phyloP scores from a whole-genome alignment of 2,797 vertebrate species.

The Ambastaia sidthimunki region DNA sequence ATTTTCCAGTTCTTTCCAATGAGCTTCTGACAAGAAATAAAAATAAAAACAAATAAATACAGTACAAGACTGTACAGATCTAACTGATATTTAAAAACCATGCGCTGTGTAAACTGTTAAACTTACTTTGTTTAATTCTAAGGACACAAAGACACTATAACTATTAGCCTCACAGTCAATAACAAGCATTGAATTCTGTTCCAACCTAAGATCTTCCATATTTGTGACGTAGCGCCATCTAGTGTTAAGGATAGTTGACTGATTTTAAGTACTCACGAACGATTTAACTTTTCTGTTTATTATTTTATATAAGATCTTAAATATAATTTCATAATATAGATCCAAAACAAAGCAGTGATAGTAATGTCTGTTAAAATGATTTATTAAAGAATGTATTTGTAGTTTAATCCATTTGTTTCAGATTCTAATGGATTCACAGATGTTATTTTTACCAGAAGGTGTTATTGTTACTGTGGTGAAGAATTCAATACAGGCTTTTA shows the following conservation, averaged over 20 bases:
- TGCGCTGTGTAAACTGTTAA: neutral
- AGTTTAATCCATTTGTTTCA: too few species aligned
- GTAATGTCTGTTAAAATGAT: neutral
- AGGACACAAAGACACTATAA: too few species aligned
- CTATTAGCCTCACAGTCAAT: neutral
- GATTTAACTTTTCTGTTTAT: neutral
- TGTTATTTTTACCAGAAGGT: too few species aligned
- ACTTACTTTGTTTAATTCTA: neutral
- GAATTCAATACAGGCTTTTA: too few species aligned
- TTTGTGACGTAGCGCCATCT: conserved; percentile 9
- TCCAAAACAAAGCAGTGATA: neutral
- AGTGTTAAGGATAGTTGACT: neutral
- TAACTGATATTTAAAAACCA: neutral
- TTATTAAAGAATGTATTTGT: too few species aligned
- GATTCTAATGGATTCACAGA: too few species aligned
- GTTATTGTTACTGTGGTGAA: too few species aligned
- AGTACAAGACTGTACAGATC: neutral
- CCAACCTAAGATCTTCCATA: too few species aligned
- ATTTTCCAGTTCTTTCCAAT: neutral
- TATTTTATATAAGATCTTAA: neutral
- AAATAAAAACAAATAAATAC: too few species aligned
- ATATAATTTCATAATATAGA: neutral
- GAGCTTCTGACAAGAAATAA: neutral
- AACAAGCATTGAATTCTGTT: neutral
- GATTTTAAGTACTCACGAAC: neutral